Evolutionary conservation across 2,797 vertebrate genomes (phyloP).

Genomic region (Sebastes glaucus): DNA sequence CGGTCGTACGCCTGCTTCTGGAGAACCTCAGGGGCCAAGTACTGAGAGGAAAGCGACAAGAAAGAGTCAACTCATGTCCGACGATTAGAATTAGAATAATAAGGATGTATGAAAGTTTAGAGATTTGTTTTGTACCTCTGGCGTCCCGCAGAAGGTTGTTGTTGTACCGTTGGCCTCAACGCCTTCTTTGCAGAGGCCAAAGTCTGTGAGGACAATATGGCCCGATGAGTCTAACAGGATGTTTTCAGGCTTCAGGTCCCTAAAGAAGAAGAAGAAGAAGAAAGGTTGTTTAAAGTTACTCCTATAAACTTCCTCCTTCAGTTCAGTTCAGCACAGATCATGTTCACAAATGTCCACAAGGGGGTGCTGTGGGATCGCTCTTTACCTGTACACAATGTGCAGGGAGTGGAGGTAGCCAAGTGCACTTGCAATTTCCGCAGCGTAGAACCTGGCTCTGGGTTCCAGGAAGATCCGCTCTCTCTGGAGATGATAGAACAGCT

Average conservation of each 20-base stretch:
- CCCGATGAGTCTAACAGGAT: conserved; percentile 96
- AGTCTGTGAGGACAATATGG: conserved; percentile 97
- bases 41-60: conserved; percentile 60
- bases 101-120: not conserved
- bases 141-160: conserved; percentile 96
- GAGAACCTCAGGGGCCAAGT: conserved; percentile 85
- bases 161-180: conserved; percentile 93
- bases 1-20: conserved; percentile 87
- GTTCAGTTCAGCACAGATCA: not conserved
- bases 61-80: not conserved
- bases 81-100: rapidly evolving
- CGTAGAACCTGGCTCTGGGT: conserved; percentile 85
- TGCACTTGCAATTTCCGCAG: conserved; percentile 85
- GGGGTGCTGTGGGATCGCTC: conserved; percentile 23
- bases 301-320: too few species aligned
- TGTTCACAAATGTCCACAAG: conserved; percentile 48
- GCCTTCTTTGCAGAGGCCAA: conserved; percentile 98
- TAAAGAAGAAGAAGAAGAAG: conserved; percentile 65
- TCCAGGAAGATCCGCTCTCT: conserved; percentile 85
- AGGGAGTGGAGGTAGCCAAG: conserved; percentile 87
- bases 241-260: conserved; percentile 98
- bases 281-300: not conserved
- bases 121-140: conserved; percentile 86
- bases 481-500: conserved; percentile 89
- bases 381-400: conserved; percentile 86